Conservation (phyloP, 2,113 vertebrate genomes). For the Clinocottus analis region DNA sequence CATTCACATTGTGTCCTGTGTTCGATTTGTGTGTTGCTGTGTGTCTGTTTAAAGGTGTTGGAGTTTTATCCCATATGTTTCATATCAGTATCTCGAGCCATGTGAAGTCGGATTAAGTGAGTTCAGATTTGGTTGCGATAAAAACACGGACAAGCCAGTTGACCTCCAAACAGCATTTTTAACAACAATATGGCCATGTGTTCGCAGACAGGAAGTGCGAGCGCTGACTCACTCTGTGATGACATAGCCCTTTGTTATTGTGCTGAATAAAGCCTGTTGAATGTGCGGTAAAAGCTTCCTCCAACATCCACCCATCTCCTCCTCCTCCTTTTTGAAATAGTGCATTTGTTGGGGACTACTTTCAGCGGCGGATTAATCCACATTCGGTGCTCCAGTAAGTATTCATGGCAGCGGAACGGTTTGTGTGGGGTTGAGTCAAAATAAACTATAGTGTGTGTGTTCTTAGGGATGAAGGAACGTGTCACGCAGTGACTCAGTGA, state of each 20-base stretch:
- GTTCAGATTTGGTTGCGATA: not conserved
- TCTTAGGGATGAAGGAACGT: not conserved
- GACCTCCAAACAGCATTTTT: not conserved
- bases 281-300: conserved; percentile 3
- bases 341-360: not conserved
- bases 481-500: not conserved
- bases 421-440: not conserved
- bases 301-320: not conserved
- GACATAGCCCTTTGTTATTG: not conserved
- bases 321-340: not conserved
- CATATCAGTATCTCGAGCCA: not conserved
- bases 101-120: not conserved
- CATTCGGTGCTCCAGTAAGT: not conserved
- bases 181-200: not conserved
- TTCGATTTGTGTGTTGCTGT: not conserved
- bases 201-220: conserved; percentile 13
- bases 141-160: not conserved
- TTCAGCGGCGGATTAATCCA: not conserved
- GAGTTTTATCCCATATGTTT: not conserved
- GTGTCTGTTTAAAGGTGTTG: not conserved
- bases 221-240: not conserved
- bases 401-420: not conserved
- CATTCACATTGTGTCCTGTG: not conserved
- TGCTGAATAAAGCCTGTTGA: not conserved
- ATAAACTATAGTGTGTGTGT: not conserved